phyloP scores from a whole-genome alignment of 2,888 invertebrate species.

The Pheosia gnoma region DNA sequence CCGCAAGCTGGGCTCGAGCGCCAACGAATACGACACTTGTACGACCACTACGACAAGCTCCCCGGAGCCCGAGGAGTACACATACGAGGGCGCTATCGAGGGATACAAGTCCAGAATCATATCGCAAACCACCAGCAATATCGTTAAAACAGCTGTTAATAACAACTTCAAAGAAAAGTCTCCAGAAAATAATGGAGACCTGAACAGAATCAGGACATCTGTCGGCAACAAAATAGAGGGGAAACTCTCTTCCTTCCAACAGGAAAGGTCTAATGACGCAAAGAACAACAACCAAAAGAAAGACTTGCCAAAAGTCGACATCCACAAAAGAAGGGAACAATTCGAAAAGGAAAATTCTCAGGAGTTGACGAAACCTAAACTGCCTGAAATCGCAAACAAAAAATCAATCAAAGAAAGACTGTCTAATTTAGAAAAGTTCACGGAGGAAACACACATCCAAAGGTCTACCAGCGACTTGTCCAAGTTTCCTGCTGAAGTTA shows the following conservation, averaged over 20 bases:
- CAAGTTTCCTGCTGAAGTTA: constrained; percentile 84
- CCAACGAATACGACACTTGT: constrained; percentile 87
- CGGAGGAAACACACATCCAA: constrained; percentile 79
- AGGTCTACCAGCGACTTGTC: constrained; percentile 76
- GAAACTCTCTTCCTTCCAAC: constrained; percentile 85
- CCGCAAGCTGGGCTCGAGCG: constrained; percentile 79
- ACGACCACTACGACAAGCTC: constrained; percentile 88
- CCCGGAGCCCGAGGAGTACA: constrained; percentile 91
- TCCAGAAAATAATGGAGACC: constrained; percentile 72
- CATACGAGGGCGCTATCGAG: constrained; percentile 94
- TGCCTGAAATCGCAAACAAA: constrained; percentile 86
- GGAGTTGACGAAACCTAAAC: constrained; percentile 80
- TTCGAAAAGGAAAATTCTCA: constrained; percentile 89
- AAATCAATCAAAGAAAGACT: constrained; percentile 90
- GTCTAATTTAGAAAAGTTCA: constrained; percentile 87
- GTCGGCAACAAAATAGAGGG: constrained; percentile 86
- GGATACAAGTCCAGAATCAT: constrained; percentile 92
- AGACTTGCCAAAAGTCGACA: constrained; percentile 91
- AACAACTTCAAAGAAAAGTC: constrained; percentile 78
- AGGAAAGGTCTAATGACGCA: constrained; percentile 71
- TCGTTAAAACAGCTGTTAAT: constrained; percentile 74
- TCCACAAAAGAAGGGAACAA: constrained; percentile 91
- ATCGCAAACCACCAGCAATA: constrained; percentile 81
- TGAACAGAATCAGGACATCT: constrained; percentile 77
- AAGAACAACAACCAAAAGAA: constrained; percentile 80